phyloP scores from a whole-genome alignment of 2,888 invertebrate species.

The Agrotis clavis region DNA sequence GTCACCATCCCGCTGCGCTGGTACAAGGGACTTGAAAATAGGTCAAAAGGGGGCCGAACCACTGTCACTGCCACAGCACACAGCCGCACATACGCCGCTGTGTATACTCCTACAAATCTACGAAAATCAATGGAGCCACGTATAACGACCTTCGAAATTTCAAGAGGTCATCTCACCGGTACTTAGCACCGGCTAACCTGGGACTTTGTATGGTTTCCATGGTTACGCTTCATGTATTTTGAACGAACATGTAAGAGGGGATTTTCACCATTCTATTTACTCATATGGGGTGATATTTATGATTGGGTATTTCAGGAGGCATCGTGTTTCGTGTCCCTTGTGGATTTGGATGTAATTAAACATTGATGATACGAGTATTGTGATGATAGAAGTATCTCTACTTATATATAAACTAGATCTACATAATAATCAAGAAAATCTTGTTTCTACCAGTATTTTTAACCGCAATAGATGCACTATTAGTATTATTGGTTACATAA shows the following conservation, averaged over 20 bases:
- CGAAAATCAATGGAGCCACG: slow-evolving; percentile 72
- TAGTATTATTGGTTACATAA: too few species aligned
- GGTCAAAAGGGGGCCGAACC: slow-evolving; percentile 89
- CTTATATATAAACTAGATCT: too few species aligned
- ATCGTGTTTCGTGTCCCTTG: background rate
- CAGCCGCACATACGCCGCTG: slow-evolving; percentile 48
- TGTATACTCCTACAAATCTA: slow-evolving; percentile 64
- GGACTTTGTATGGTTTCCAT: slow-evolving; percentile 69
- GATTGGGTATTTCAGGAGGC: background rate
- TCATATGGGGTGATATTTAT: background rate
- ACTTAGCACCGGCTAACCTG: slow-evolving; percentile 44
- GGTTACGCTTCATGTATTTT: slow-evolving; percentile 39
- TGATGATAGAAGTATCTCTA: too few species aligned
- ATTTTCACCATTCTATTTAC: slow-evolving; percentile 2
- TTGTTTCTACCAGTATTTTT: too few species aligned
- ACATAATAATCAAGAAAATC: too few species aligned
- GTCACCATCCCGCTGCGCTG: slow-evolving; percentile 81
- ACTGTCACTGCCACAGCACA: slow-evolving; percentile 86
- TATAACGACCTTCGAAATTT: slow-evolving; percentile 81
- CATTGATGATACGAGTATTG: too few species aligned
- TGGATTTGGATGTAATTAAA: background rate
- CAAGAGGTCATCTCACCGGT: slow-evolving; percentile 72
- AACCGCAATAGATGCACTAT: too few species aligned
- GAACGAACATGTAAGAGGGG: background rate
- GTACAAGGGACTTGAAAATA: slow-evolving; percentile 86